Evolutionary conservation across 2,888 invertebrate species (phyloP).

Genomic region (Cistogaster globosa): DNA sequence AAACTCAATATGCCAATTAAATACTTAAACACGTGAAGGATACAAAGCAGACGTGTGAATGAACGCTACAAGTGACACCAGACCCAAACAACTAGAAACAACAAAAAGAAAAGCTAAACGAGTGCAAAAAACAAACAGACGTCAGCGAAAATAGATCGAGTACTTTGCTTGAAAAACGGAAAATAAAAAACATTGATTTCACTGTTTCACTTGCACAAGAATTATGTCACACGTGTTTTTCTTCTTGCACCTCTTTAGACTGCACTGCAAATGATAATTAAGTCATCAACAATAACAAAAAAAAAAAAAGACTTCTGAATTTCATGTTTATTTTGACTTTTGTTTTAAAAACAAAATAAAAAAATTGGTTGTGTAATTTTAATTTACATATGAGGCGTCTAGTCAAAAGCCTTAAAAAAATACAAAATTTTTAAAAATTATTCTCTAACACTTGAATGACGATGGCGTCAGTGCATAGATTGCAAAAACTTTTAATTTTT

Average conservation of each 20-base stretch:
- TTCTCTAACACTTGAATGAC: constrained; percentile 21
- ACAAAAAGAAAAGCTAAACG: constrained; percentile 1
- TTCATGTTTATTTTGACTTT: neutral
- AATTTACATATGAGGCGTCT: constrained; percentile 49
- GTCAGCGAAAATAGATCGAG: constrained; percentile 6
- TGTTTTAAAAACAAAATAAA: neutral
- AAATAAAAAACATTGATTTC: constrained; percentile 24
- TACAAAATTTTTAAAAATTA: constrained; percentile 3
- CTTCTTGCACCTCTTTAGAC: constrained; percentile 3
- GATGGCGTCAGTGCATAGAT: constrained; percentile 47
- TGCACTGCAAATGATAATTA: constrained; percentile 26
- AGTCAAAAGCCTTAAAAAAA: constrained; percentile 10
- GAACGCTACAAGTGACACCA: constrained; percentile 47
- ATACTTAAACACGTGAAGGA: constrained; percentile 4
- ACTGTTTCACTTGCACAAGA: constrained; percentile 13
- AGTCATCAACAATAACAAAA: neutral
- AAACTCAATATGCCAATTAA: neutral
- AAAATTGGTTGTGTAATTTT: constrained; percentile 36
- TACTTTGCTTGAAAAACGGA: neutral
- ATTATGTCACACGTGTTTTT: constrained; percentile 34
- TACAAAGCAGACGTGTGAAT: constrained; percentile 48
- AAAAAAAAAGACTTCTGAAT: neutral
- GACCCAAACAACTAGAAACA: neutral
- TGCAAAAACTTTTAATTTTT: constrained; percentile 3
- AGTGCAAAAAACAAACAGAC: neutral